Evolutionary conservation across 2,113 vertebrate species (phyloP), one percentile per base, ranked within the genome.

Genomic region (Chelonoidis abingdonii): DNA sequence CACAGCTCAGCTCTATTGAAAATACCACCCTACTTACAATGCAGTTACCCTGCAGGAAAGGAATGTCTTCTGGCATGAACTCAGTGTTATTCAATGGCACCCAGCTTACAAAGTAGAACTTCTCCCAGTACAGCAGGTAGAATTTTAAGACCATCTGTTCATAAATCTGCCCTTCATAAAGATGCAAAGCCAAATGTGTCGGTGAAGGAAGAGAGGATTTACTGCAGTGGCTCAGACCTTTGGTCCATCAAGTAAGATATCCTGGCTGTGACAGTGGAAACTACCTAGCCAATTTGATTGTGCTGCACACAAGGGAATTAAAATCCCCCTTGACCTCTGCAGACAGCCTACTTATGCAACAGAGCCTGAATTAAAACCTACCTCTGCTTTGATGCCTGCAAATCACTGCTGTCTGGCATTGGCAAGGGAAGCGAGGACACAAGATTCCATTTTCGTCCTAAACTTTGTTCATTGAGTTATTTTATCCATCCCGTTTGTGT

Each of bases 311-410:
- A 59, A 44, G 79, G 75, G 31, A 86, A 93, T 88, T 95, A 95
- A 94, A 95, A 91, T 75, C 84, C 85, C 50, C 54, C 89, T 96
- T 92, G 90, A 91, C 92, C 86, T 95, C n/a, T 6, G 50, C 81
- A 91, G 90, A 92, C 38, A 89, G 75, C 29, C 65, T 81, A 78
- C 0, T 11, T 87, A 65, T 35, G 38, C 81, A 89, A 93, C 75
- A 91, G 62, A 95, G 92, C 87, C 53, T 96, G 96, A 95, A 97
- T 93, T 96, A 93, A 97, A 97, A 93, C 80, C 87, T 89, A 83
- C 86, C 92, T 93, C 96, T 97, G 62, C 89, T 97, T 95, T 1
- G 5, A 9, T 92, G 90, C 54, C 50, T 97, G 96, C 81, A 88
- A 92, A 96, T 92, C 90, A 69, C 86, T 12, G 31, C 16, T 85